Evolutionary conservation across 2,113 vertebrate species (phyloP).

Genomic region (Hippocampus abdominalis): DNA sequence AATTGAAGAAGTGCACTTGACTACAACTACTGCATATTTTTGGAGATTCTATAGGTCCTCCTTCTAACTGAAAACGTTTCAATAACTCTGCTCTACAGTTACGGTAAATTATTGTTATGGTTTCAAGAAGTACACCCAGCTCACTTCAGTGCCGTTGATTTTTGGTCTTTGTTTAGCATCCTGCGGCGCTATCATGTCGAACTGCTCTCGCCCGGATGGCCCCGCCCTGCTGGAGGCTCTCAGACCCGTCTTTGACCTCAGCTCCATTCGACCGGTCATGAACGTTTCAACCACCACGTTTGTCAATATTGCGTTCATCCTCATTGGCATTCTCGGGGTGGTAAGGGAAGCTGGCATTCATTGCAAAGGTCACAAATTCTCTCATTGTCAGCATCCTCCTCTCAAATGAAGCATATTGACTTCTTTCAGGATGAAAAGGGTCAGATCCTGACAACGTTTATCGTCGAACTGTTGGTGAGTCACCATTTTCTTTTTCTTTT

Average conservation of each 20-base stretch:
- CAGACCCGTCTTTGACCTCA: conserved; percentile 37
- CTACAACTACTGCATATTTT: too few relatives aligned
- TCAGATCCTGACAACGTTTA: conserved; percentile 6
- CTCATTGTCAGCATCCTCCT: neutral
- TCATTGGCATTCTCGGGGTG: conserved; percentile 23
- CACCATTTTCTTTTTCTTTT: neutral
- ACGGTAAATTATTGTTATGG: neutral
- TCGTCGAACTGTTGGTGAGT: conserved; percentile 19
- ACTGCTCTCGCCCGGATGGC: conserved; percentile 34
- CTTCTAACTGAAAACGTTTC: too few relatives aligned
- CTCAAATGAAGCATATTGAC: neutral
- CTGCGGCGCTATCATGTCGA: conserved; percentile 9
- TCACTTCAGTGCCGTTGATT: neutral
- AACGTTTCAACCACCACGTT: conserved; percentile 23
- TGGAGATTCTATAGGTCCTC: too few relatives aligned
- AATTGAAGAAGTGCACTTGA: too few relatives aligned
- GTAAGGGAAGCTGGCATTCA: conserved; percentile 13
- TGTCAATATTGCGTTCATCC: neutral
- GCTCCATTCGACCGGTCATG: conserved; percentile 41
- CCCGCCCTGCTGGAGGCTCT: conserved; percentile 45
- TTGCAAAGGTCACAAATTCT: neutral
- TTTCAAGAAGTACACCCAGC: neutral
- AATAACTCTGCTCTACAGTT: neutral
- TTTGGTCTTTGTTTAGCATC: neutral
- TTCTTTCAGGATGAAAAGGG: conserved; percentile 19